Conservation (phyloP, 1,140 invertebrate genomes). For the Zaprionus gabonicus region DNA sequence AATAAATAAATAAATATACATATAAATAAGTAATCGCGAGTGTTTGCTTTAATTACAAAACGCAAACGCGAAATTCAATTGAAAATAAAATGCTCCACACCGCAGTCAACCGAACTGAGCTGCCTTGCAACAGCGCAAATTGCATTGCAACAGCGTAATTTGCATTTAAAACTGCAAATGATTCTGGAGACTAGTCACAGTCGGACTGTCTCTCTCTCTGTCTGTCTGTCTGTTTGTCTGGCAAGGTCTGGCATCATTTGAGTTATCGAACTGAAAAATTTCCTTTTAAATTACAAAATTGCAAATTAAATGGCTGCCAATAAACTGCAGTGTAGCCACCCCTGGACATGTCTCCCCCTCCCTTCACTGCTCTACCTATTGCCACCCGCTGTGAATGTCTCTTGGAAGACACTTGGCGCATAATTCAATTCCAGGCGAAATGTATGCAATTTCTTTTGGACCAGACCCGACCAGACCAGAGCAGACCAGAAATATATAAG, state of each 20-base stretch:
- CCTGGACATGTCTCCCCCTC: constrained; percentile 6
- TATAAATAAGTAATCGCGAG: constrained; percentile 61
- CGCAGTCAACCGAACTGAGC: constrained; percentile 42
- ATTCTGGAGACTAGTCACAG: not conserved
- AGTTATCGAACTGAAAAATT: constrained; percentile 83
- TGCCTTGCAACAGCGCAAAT: constrained; percentile 40
- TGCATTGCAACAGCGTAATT: constrained; percentile 72
- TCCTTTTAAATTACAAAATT: constrained; percentile 83
- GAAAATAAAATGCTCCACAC: constrained; percentile 74
- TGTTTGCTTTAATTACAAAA: constrained; percentile 77
- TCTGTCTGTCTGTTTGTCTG: constrained; percentile 40
- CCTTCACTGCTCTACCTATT: not conserved
- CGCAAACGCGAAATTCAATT: constrained; percentile 72
- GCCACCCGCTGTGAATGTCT: constrained; percentile 30
- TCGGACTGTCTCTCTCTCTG: constrained; percentile 26
- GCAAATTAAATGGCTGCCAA: constrained; percentile 78
- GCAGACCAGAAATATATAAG: constrained; percentile 51
- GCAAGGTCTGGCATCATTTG: constrained; percentile 74
- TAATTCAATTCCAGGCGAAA: constrained; percentile 79
- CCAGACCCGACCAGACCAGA: not conserved
- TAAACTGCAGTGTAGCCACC: constrained; percentile 44
- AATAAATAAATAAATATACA: constrained; percentile 82
- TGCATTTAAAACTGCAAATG: constrained; percentile 50
- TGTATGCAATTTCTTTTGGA: constrained; percentile 77
- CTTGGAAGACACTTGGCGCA: constrained; percentile 59